Base-by-base conservation (phyloP, 30 jellyfish, hydroid and myxozoan species). In the Aurelia coerulea region DNA sequence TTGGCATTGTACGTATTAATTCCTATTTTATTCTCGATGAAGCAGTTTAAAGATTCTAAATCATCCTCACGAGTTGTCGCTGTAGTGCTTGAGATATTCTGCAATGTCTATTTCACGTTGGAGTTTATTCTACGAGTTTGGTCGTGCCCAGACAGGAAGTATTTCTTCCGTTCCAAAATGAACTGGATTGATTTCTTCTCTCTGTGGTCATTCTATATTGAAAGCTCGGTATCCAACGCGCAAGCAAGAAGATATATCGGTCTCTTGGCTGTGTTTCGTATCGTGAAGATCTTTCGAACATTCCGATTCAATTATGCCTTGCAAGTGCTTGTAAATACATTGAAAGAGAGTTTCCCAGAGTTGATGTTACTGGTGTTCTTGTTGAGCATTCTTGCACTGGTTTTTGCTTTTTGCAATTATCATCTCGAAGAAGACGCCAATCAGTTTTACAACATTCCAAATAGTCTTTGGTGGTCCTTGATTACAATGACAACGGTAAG, bases 401-500 rank as follows among this genome's bases (percentile, higher is more conserved):
- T 78, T 17, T 92, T 92, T 64, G 98, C 98, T 12, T 84, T 74
- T 80, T 94, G 92, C 64, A 86, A 92, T 66, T 92, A 86, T 78
- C 92, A 75, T 72, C 70, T 83, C 0, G 98, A 92, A 73, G 90
- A 87, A 29, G 93, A 83, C 19, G 80, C 90, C 11, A 81, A 97
- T 31, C 23, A 54, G 74, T 92, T 92, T 63, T 76, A 83, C 82
- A 88, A 92, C 42, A 87, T 92, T 2, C 98, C 97, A 32, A 90
- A 87, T 78, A 81, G 98, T 51, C 89, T 92, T 14, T 92, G 98
- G 98, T 92, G 98, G 98, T 77, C 98, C 12, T 76, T 92, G 41
- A 92, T 92, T 37, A 92, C 98, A 1, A 92, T 92, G 98, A 92
- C 98, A 67, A 92, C 98, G 94, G 98, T 92, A 68, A 68, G 97